Percentiles rank a stretch among this genome's conserved stretches.
These are phyloP conservation scores for Sinotaia quadrata DNA, from an alignment of 2,888 invertebrate species.

Conservation along the genomic window DNA sequence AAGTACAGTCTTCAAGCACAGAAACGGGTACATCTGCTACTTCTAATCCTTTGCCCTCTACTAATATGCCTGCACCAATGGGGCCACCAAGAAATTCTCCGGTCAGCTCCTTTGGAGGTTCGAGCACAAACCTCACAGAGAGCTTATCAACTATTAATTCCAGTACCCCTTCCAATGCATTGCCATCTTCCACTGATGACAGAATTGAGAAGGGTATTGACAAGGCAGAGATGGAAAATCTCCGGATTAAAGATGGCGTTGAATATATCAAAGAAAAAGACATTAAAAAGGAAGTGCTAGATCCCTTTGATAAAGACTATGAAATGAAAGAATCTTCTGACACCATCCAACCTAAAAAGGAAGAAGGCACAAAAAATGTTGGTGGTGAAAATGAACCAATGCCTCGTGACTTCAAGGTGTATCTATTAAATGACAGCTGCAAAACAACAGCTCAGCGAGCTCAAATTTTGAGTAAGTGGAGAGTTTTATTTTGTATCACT, in stretches of 20 bases:
- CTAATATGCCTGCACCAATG: neutral
- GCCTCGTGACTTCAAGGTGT: conserved; percentile 87
- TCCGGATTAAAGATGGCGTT: neutral
- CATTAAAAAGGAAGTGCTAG: neutral
- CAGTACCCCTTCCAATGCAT: neutral
- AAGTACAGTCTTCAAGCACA: neutral
- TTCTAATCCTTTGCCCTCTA: neutral
- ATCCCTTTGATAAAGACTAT: neutral
- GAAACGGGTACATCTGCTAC: neutral
- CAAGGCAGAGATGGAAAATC: neutral
- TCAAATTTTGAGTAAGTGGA: conserved; percentile 77
- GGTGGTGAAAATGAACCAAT: conserved; percentile 78
- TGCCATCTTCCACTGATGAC: neutral
- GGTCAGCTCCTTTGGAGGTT: neutral
- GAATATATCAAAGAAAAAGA: neutral
- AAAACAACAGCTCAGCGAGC: conserved; percentile 91
- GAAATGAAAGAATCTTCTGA: neutral
- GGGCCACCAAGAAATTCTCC: neutral
- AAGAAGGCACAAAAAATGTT: conserved; percentile 73
- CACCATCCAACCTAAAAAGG: conserved; percentile 36
- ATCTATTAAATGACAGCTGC: conserved; percentile 92
- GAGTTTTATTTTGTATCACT: neutral
- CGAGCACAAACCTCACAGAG: neutral
- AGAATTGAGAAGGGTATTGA: neutral
- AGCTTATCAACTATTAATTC: no score